Conservation (phyloP, 1,140 invertebrate genomes). For the Halictus rubicundus region DNA sequence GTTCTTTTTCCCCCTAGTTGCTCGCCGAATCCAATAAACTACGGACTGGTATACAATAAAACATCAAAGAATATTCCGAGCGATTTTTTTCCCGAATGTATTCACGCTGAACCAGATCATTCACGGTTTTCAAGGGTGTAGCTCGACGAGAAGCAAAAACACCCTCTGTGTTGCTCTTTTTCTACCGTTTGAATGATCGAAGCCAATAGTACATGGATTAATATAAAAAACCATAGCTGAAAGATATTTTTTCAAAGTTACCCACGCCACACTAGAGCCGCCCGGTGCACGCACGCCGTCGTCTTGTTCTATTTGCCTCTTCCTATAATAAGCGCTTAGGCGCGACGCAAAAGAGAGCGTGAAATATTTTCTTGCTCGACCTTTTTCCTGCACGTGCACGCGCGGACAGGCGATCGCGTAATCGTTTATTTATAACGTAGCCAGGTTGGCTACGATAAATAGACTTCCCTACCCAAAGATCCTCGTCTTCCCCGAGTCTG, state of each 20-base stretch:
- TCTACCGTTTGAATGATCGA: too few species aligned
- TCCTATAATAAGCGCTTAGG: slow-evolving; percentile 36
- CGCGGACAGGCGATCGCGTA: slow-evolving; percentile 19
- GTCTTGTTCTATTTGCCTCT: slow-evolving; percentile 26
- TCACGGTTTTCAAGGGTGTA: too few species aligned
- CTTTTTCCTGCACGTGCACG: slow-evolving; percentile 26
- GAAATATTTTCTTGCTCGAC: slow-evolving; percentile 50
- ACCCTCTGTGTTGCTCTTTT: too few species aligned
- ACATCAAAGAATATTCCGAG: too few species aligned
- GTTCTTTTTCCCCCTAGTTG: too few species aligned
- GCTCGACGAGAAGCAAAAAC: too few species aligned
- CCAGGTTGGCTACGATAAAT: slow-evolving; percentile 9
- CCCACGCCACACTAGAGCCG: neutral
- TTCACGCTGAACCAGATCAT: too few species aligned
- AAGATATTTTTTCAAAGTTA: neutral
- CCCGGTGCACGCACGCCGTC: neutral
- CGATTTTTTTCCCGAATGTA: too few species aligned
- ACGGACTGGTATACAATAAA: too few species aligned
- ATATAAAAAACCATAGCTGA: too few species aligned
- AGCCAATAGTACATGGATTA: too few species aligned
- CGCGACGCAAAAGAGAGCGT: slow-evolving; percentile 43
- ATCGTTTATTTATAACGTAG: slow-evolving; percentile 41
- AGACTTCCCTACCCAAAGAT: slow-evolving; percentile 10
- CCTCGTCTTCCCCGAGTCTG: neutral
- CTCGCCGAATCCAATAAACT: too few species aligned